phyloP scores from a whole-genome alignment of 2,888 invertebrate genomes.

The Diplolepis rosae region DNA sequence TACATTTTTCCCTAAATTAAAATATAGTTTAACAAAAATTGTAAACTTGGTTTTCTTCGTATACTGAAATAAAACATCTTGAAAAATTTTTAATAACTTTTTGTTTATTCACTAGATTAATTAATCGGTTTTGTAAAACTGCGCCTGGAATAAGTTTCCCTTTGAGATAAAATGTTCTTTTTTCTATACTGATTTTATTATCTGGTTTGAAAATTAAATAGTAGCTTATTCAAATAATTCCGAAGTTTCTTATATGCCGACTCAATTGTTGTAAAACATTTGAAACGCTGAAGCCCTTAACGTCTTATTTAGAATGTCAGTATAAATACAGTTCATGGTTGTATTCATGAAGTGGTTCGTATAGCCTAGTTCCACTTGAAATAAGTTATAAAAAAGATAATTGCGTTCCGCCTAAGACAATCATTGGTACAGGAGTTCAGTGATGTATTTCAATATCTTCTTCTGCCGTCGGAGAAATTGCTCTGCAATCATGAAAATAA shows the following conservation, averaged over 20 bases:
- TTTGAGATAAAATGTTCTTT: too few relatives aligned
- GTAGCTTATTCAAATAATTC: background rate
- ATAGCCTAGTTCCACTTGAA: background rate
- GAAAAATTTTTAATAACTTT: too few relatives aligned
- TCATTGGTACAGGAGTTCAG: background rate
- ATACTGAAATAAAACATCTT: too few relatives aligned
- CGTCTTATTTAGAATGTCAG: background rate
- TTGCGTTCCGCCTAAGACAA: background rate
- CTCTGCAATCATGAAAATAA: background rate
- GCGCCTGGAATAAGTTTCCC: too few relatives aligned
- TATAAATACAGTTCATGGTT: background rate
- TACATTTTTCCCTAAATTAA: too few relatives aligned
- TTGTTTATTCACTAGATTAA: background rate
- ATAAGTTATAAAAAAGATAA: background rate
- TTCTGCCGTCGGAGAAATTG: background rate
- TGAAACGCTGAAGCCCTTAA: background rate
- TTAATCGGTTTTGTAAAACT: too few relatives aligned
- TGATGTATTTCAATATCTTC: background rate
- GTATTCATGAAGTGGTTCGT: background rate
- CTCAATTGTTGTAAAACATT: background rate
- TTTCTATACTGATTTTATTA: background rate
- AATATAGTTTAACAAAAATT: too few relatives aligned
- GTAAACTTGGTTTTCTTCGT: too few relatives aligned
- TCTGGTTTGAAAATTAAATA: background rate
- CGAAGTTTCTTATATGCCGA: background rate